Base-by-base conservation (phyloP, 2,797 vertebrate species). In the Eospalax fontanierii region DNA sequence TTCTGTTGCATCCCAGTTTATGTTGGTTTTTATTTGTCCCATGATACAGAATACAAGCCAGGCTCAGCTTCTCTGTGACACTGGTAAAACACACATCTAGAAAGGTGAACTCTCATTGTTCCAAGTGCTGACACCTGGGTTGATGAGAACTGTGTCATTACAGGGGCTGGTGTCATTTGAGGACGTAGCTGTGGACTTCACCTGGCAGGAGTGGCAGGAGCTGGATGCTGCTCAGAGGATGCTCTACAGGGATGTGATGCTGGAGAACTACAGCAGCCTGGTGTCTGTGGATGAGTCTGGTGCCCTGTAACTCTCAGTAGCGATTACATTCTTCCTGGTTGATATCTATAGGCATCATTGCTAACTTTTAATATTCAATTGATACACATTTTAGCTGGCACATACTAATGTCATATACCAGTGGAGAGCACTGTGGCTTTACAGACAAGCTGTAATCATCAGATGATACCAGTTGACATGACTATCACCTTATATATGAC, bases 191-290 rank as follows among this genome's bases (percentile, higher is more conserved):
- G 85, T 87, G 85, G 71, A 75, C 85, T 87, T 87, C 85, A 75
- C 70, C 0, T 75, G 70, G 85, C 70, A 75, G 71, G 85, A 87
- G 59, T 86, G 83, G 83, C 83, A 86, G 66, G 83, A 38, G 50
- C 57, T 74, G 85, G 85, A 87, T 63, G 71, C 71, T 75, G 71
- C 85, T 26, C 85, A 87, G 57, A 87, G 57, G 57, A 87, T 46
- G 16, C 71, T 87, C 4, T 87, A 74, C 38, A 61, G 71, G 57
- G 71, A 87, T 2, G 71, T 75, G 57, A 87, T 75, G 70, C 85
- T 87, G 85, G 85, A 87, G 57, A 87, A 43, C 38, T 87, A 87
- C 22, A 63, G 30, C 1, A 87, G 54, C 38, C 70, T 87, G 28
- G 57, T 87, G 30, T 87, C 30, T 38, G n/a, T 87, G 85, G 71